Evolutionary conservation across 1,140 invertebrate genomes (phyloP).

Genomic region (Drosophila funebris): DNA sequence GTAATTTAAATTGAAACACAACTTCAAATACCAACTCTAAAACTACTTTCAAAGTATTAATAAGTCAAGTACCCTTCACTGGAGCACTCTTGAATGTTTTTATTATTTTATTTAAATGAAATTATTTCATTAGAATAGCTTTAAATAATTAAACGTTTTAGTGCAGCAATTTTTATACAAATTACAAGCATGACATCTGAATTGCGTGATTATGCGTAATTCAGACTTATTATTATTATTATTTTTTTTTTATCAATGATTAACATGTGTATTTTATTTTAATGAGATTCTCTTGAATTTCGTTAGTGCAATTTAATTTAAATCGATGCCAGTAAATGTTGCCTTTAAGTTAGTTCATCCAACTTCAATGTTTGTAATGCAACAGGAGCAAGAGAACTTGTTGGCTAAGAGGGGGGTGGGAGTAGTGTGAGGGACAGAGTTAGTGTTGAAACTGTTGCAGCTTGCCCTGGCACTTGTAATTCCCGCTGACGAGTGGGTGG

Average conservation of each 20-base stretch:
- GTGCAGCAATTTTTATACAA: not conserved
- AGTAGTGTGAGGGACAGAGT: not conserved
- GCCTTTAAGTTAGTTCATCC: slow-evolving; percentile 36
- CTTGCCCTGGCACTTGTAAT: slow-evolving; percentile 7
- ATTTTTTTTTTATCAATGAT: slow-evolving; percentile 1
- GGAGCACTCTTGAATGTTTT: not conserved
- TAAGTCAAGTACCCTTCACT: not conserved
- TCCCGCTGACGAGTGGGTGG: slow-evolving; percentile 65
- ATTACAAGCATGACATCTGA: slow-evolving; percentile 28
- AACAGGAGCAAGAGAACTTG: not conserved
- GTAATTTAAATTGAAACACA: too few relatives aligned
- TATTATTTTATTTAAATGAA: slow-evolving; percentile 28
- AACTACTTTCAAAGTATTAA: not conserved
- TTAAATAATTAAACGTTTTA: slow-evolving; percentile 43
- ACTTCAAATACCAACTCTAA: too few relatives aligned
- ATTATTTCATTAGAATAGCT: slow-evolving; percentile 18
- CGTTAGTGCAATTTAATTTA: not conserved
- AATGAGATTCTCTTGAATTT: not conserved
- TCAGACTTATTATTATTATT: slow-evolving; percentile 45
- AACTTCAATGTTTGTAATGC: slow-evolving; percentile 42
- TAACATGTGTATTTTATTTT: slow-evolving; percentile 5
- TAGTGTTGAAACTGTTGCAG: slow-evolving; percentile 9
- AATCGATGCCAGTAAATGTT: not conserved
- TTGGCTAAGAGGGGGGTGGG: slow-evolving; percentile 1
- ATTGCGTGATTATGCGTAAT: slow-evolving; percentile 50